Evolutionary conservation across 2,797 vertebrate species (phyloP), one percentile per base, ranked within the genome.

Genomic region (Mormyrus proboscirostris): DNA sequence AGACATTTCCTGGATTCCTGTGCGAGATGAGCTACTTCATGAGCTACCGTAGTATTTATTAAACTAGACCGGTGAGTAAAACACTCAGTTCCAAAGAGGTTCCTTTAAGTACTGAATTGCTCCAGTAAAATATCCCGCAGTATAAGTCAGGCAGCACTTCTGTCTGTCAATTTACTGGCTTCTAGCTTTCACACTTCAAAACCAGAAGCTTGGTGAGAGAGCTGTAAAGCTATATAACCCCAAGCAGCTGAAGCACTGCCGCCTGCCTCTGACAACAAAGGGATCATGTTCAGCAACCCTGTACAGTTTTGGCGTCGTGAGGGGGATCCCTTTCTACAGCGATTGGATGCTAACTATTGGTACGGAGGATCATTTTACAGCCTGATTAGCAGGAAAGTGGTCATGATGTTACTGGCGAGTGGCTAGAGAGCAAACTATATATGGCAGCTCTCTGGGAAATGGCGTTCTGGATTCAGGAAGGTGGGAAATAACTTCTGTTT

Each of bases 61-160:
- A 22, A 84, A 47, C n/a, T 84, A 10, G 47, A 22, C 47, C n/a
- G 3, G 47, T 8, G 44, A 84, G 82, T 84, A 84, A 84, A 84
- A 84, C 82, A 25, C 38, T 82, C 41, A 2, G 41, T 41, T 41
- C 41, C 19, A 84, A 84, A 84, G 79, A 50, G 82, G 82, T 50
- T 50, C n/a, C 82, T 84, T 84, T 84, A 50, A 84, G 82, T 50
- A 47, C n/a, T 86, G 85, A 86, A 86, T 86, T 86, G 85, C 25
- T 49, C 50, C 84, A 29, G 84, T 86, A 86, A 84, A 84, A 84
- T 84, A 50, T 84, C 82, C 82, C 41, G 10, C 84, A 53, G 73
- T 79, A 57, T 51, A 55, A 38, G 33, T 14, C 7, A 47, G 50
- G 50, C 50, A 85, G 12, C 85, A 55, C 50, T 55, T 53, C 82